Percentiles rank a stretch among this genome's conserved stretches.
These are phyloP conservation scores for Acipenser oxyrinchus DNA, from an alignment of 2,797 vertebrate species.

Conservation along the genomic window DNA sequence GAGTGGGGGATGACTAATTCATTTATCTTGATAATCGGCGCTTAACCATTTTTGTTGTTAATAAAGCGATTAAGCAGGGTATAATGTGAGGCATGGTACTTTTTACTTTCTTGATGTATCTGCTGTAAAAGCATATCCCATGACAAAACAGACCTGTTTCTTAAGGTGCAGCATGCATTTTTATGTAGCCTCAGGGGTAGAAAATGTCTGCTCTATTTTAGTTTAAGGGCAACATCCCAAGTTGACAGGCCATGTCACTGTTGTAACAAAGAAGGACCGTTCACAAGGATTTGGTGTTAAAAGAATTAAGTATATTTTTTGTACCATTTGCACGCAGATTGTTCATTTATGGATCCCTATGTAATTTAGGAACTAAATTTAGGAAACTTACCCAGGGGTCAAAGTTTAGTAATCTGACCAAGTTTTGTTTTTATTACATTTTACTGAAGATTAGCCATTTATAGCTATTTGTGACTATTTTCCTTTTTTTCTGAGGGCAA, in stretches of 20 bases:
- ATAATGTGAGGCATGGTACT: constrained; percentile 51
- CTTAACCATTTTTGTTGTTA: constrained; percentile 48
- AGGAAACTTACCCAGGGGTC: too few relatives aligned
- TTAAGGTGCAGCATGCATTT: constrained; percentile 51
- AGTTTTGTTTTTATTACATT: too few relatives aligned
- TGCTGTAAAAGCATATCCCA: constrained; percentile 26
- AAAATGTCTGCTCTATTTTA: constrained; percentile 52
- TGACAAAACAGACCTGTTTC: constrained; percentile 42
- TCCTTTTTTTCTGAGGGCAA: too few relatives aligned
- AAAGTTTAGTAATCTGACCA: too few relatives aligned
- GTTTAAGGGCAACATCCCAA: constrained; percentile 44
- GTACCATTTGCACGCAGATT: too few relatives aligned
- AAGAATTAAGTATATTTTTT: too few relatives aligned
- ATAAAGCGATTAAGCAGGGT: constrained; percentile 43
- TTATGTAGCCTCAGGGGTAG: constrained; percentile 54
- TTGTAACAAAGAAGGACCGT: constrained; percentile 47
- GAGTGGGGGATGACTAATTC: constrained; percentile 56
- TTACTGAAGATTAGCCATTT: too few relatives aligned
- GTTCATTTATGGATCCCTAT: too few relatives aligned
- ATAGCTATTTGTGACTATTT: too few relatives aligned
- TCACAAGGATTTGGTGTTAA: constrained; percentile 27
- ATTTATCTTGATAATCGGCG: constrained; percentile 45
- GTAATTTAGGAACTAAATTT: too few relatives aligned
- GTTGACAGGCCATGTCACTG: constrained; percentile 46
- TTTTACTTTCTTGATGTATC: neutral